Evolutionary conservation across 2,113 vertebrate species (phyloP), one percentile per base, ranked within the genome.

Genomic region (Leptodactylus fuscus): DNA sequence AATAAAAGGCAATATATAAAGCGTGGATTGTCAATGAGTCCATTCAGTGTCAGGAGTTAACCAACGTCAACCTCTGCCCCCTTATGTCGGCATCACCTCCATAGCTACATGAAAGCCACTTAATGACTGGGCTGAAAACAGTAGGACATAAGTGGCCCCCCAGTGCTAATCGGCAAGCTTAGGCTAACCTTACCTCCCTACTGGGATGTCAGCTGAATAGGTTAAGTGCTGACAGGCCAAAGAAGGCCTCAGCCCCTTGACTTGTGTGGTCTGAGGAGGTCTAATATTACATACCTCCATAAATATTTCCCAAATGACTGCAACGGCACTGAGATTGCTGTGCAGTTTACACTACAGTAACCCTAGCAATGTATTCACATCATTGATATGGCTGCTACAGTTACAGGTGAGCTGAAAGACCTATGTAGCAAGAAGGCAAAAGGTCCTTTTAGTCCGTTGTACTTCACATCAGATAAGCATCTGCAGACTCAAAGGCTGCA

Each of bases 181-280:
- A 88, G 85, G 74, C 87, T 91, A 46, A 80, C 65, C 62, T 16
- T 20, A 3, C n/a, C 34, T 91, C 85, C 88, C 24, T 13, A 60
- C 0, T 76, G 78, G 55, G 83, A 74, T 82, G 53, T 76, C 51
- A 69, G 84, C 87, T 87, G 84, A 90, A 90, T 87, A 88, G 89
- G 79, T 76, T 81, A 85, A 87, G 38, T 88, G 80, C 82, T 90
- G 89, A 91, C 88, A 91, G 74, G 76, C 85, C 86, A 87, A 85
- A 86, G 80, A 85, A 79, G 78, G 78, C 82, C 88, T 88, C 88
- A 87, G 88, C 88, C 86, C 87, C 89, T 87, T 89, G 87, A 92
- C 88, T 87, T 90, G 84, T 89, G 89, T 92, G 90, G 90, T 90
- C 90, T 89, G 82, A 67, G 32, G 69, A 88, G 77, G 79, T 90